These are phyloP conservation scores for Mellivora capensis DNA, from an alignment of 2,113 vertebrate species.

Conservation along the genomic window DNA sequence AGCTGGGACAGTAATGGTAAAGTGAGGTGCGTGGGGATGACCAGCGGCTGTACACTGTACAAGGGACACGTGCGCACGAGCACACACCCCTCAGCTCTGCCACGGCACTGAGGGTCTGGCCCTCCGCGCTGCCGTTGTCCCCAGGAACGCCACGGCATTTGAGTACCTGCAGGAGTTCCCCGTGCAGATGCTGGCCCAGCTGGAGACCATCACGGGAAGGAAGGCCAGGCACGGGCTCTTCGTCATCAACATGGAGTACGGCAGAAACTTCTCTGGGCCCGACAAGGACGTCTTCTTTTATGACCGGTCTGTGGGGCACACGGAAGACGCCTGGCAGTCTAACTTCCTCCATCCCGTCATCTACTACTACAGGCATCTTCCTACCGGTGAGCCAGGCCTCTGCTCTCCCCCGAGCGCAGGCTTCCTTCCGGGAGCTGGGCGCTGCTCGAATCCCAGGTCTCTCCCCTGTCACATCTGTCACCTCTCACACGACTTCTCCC, in stretches of 20 bases:
- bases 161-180: conserved; percentile 96
- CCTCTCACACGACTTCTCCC: not conserved
- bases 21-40: fast-evolving
- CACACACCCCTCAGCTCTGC: not conserved
- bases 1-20: fast-evolving
- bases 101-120: fast-evolving
- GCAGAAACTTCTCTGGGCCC: conserved; percentile 88
- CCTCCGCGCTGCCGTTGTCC: fast-evolving
- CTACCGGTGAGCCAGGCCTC: conserved; percentile 85
- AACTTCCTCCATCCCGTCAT: conserved; percentile 98
- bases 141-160: conserved; percentile 82
- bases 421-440: not conserved
- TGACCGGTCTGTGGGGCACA: conserved; percentile 90
- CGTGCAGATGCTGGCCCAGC: conserved; percentile 87
- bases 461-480: fast-evolving
- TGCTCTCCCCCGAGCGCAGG: fast-evolving
- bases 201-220: conserved; percentile 88
- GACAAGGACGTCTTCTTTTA: conserved; percentile 87
- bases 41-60: fast-evolving
- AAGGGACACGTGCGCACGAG: fast-evolving
- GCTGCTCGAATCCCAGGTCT: fast-evolving
- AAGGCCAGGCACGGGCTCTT: conserved; percentile 86
- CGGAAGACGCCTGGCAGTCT: conserved; percentile 92
- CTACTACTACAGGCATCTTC: conserved; percentile 91
- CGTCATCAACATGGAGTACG: conserved; percentile 93